Conservation (phyloP, 2,797 vertebrate genomes). For the Sebastes paucispinis region DNA sequence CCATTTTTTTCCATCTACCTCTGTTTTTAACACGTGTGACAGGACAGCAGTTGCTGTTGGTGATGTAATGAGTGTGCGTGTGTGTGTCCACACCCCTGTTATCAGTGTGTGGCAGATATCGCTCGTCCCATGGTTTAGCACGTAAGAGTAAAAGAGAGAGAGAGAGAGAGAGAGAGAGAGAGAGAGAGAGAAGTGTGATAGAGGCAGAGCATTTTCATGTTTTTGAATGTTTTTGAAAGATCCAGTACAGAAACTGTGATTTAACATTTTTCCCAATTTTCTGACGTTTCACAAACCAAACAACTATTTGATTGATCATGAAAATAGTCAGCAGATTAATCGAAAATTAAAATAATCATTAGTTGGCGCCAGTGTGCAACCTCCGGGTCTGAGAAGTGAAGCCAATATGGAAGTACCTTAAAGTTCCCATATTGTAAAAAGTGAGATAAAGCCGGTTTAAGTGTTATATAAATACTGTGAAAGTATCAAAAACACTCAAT, state of each 20-base stretch:
- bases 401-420: no score
- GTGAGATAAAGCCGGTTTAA: no score
- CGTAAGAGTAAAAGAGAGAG: background rate
- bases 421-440: no score
- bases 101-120: constrained; percentile 70
- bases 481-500: no score
- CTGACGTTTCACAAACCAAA: background rate
- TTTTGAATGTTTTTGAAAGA: background rate
- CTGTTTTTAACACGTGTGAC: constrained; percentile 16
- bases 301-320: background rate
- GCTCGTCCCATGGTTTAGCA: background rate
- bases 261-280: no score
- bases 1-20: background rate
- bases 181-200: background rate
- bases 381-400: no score
- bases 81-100: constrained; percentile 69
- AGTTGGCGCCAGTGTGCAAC: background rate
- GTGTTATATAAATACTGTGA: no score
- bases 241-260: background rate
- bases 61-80: constrained; percentile 30
- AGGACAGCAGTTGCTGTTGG: constrained; percentile 3
- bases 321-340: background rate
- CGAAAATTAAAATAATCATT: background rate
- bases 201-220: background rate
- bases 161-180: background rate